Conservation (phyloP, 2,888 invertebrate genomes). For the Bedellia somnulentella region DNA sequence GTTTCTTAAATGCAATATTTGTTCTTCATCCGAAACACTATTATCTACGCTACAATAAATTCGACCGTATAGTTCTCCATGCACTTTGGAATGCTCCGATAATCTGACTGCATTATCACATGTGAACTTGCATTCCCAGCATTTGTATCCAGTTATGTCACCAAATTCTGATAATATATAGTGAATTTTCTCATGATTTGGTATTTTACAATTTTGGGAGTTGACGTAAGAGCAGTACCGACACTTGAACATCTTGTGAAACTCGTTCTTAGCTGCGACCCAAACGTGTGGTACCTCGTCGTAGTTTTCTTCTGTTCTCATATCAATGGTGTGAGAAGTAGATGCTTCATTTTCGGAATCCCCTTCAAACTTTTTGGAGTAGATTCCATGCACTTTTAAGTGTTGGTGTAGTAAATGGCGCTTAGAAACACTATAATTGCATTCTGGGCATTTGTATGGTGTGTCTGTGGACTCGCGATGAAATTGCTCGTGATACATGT, state of each 20-base stretch:
- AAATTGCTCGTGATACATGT: conserved; percentile 84
- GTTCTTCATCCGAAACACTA: conserved; percentile 67
- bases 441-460: conserved; percentile 79
- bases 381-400: conserved; percentile 71
- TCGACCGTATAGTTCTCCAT: conserved; percentile 70
- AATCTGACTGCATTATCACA: conserved; percentile 73
- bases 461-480: conserved; percentile 70
- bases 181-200: conserved; percentile 84
- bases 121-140: conserved; percentile 78
- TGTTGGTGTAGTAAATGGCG: conserved; percentile 83
- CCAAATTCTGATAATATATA: conserved; percentile 46
- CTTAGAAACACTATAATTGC: conserved; percentile 82
- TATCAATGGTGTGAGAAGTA: conserved; percentile 17
- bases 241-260: conserved; percentile 83
- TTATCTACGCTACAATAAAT: conserved; percentile 71
- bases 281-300: conserved; percentile 74
- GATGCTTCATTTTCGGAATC: conserved; percentile 39
- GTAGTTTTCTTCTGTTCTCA: conserved; percentile 21
- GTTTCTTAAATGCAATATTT: conserved; percentile 48
- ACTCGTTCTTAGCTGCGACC: conserved; percentile 72
- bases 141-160: conserved; percentile 62
- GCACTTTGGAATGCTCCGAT: conserved; percentile 74
- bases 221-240: conserved; percentile 83
- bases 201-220: conserved; percentile 76
- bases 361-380: conserved; percentile 39